These are phyloP conservation scores for Coreoperca whiteheadi DNA, from an alignment of 2,113 vertebrate species.

Conservation along the genomic window DNA sequence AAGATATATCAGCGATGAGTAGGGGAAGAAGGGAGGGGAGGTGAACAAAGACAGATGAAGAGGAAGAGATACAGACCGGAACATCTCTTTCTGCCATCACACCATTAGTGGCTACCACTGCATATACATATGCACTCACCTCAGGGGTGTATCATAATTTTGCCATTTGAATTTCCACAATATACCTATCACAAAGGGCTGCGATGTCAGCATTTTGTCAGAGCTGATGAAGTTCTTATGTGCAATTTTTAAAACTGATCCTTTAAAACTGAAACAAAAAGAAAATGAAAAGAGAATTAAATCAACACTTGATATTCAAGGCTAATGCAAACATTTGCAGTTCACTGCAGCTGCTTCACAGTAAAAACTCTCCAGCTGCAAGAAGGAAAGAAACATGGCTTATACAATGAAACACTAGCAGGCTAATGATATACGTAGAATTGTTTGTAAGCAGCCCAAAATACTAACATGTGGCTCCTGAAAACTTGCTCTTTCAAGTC, in stretches of 20 bases:
- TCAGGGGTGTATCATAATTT: neutral
- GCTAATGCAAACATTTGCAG: constrained; percentile 31
- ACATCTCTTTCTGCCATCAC: constrained; percentile 62
- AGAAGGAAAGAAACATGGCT: neutral
- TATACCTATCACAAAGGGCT: constrained; percentile 15
- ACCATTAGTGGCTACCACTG: constrained; percentile 16
- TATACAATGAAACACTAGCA: neutral
- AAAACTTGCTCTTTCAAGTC: neutral
- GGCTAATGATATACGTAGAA: neutral
- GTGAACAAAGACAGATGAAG: constrained; percentile 87
- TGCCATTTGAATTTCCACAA: constrained; percentile 13
- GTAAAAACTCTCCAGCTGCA: neutral
- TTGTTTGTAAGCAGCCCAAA: neutral
- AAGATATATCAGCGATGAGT: constrained; percentile 70
- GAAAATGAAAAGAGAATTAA: neutral
- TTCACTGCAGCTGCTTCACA: constrained; percentile 3
- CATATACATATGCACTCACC: constrained; percentile 29
- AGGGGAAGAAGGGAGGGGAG: constrained; percentile 39
- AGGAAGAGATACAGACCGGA: constrained; percentile 84
- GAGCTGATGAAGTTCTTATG: neutral
- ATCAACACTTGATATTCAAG: constrained; percentile 31
- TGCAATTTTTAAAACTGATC: constrained; percentile 11
- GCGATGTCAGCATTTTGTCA: constrained; percentile 6
- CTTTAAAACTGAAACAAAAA: neutral
- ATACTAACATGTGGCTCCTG: neutral